phyloP scores from a whole-genome alignment of 2,113 vertebrate genomes.

The Ophthalmolycus amberensis region DNA sequence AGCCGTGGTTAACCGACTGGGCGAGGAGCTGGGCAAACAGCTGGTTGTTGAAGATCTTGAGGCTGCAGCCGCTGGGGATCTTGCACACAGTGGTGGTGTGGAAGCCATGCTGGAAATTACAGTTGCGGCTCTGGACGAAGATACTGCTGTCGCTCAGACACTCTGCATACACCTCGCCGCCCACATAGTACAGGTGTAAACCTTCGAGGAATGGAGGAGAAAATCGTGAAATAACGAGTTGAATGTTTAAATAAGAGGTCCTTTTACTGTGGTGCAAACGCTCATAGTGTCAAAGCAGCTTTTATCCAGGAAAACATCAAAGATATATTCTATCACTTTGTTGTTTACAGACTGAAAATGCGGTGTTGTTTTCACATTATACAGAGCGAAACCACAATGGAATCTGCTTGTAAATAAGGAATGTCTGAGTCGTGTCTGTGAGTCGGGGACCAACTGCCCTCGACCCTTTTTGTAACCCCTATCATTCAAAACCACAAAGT shows the following conservation, averaged over 20 bases:
- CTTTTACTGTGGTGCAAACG: not conserved
- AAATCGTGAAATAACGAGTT: not conserved
- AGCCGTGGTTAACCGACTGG: slow-evolving; percentile 96
- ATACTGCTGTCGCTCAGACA: slow-evolving; percentile 99
- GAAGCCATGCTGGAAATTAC: slow-evolving; percentile 98
- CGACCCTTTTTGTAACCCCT: slow-evolving; percentile 19
- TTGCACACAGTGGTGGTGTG: slow-evolving; percentile 97
- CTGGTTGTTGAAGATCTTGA: slow-evolving; percentile 99
- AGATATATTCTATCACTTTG: slow-evolving; percentile 9
- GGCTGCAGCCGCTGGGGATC: slow-evolving; percentile 98
- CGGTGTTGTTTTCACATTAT: slow-evolving; percentile 26
- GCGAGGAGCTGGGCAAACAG: slow-evolving; percentile 96
- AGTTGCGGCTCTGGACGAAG: slow-evolving; percentile 99
- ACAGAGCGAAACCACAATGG: slow-evolving; percentile 35
- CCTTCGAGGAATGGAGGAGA: slow-evolving; percentile 73
- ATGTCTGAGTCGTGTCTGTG: slow-evolving; percentile 52
- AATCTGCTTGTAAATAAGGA: slow-evolving; percentile 39
- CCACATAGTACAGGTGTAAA: slow-evolving; percentile 95
- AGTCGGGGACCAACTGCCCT: slow-evolving; percentile 12
- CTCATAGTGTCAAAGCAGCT: not conserved
- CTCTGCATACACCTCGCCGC: slow-evolving; percentile 96
- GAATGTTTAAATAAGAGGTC: not conserved
- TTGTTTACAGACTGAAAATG: not conserved
- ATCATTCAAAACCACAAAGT: slow-evolving; percentile 44
- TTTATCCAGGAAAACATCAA: not conserved